A percentile compares a stretch with the other conserved stretches of the same genome.
Conservation (phyloP, 2,113 vertebrate species). For the Lepisosteus oculatus region DNA sequence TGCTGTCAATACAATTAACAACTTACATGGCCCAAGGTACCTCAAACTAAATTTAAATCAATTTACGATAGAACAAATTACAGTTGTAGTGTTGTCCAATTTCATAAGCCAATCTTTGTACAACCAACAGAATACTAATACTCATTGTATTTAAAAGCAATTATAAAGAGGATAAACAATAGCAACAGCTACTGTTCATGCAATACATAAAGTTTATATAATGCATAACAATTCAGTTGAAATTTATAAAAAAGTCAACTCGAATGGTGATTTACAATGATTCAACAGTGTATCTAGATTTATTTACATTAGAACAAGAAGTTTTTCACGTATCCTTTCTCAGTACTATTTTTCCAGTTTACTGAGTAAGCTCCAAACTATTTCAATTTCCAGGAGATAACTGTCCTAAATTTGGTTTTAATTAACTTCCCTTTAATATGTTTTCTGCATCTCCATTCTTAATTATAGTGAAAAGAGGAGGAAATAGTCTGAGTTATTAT, state of each 20-base stretch:
- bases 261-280: neutral
- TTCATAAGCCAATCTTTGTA: no score
- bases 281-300: neutral
- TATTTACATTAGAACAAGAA: neutral
- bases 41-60: no score
- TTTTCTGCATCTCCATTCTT: neutral
- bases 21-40: no score
- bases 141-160: no score
- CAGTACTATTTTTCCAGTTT: neutral
- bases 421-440: neutral
- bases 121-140: no score
- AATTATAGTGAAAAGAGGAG: neutral
- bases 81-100: no score
- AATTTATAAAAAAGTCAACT: neutral
- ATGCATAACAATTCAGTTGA: neutral
- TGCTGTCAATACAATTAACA: no score
- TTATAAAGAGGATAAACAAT: no score
- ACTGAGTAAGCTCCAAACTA: neutral
- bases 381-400: neutral
- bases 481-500: neutral
- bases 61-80: no score
- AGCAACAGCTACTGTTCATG: no score
- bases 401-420: neutral
- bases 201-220: neutral
- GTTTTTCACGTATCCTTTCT: neutral